Conservation (phyloP, 2,113 vertebrate genomes). For the Miniopterus natalensis region DNA sequence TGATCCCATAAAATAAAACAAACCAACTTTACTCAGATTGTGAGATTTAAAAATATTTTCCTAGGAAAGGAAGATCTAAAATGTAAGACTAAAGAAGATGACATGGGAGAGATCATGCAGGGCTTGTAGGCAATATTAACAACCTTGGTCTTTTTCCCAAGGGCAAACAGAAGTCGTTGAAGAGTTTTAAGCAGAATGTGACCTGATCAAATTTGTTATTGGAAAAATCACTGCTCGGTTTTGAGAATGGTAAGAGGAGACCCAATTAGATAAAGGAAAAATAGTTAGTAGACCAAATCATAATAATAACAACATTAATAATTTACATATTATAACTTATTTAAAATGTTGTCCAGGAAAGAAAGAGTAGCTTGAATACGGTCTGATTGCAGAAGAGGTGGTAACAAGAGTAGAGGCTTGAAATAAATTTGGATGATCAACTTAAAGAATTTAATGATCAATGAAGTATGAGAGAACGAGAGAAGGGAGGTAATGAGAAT, state of each 20-base stretch:
- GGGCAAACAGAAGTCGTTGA: not conserved
- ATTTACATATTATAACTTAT: conserved; percentile 15
- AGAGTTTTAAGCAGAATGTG: not conserved
- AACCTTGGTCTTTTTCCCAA: not conserved
- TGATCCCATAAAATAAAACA: not conserved
- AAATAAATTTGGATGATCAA: not conserved
- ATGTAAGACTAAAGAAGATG: not conserved
- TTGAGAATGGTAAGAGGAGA: not conserved
- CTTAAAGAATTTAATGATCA: not conserved
- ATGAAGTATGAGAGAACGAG: not conserved
- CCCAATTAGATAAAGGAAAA: not conserved
- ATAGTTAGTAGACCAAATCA: not conserved
- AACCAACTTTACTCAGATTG: not conserved
- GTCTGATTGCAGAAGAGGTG: not conserved
- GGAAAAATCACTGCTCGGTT: not conserved
- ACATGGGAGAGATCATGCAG: not conserved
- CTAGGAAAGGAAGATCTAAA: not conserved
- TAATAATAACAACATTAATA: not conserved
- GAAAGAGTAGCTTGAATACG: not conserved
- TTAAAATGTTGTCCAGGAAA: not conserved
- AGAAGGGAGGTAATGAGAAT: not conserved
- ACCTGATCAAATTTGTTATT: not conserved
- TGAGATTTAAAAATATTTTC: conserved; percentile 45
- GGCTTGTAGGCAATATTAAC: not conserved
- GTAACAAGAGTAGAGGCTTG: not conserved